Evolutionary conservation across 2,113 vertebrate genomes (phyloP).

Genomic region (Dipodomys ordii): DNA sequence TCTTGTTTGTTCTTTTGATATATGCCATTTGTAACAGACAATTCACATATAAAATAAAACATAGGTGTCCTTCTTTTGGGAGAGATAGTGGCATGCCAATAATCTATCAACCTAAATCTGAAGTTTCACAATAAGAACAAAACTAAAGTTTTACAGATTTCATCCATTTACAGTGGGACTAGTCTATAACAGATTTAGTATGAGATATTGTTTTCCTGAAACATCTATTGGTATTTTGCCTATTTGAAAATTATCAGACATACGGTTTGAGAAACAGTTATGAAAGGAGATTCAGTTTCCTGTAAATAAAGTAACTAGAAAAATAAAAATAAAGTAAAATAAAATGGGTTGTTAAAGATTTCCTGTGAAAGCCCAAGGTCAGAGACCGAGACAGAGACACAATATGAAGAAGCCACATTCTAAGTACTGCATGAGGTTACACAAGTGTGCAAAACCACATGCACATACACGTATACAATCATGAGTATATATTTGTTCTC

Average conservation of each 20-base stretch:
- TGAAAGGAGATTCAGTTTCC: neutral
- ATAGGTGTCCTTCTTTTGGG: neutral
- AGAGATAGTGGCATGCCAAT: neutral
- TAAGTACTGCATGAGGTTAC: slow-evolving; percentile 9
- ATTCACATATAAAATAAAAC: neutral
- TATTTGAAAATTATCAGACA: neutral
- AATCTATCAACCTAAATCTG: neutral
- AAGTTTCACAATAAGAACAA: neutral
- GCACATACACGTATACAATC: neutral
- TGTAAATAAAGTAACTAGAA: neutral
- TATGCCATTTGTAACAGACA: neutral
- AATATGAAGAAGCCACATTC: neutral
- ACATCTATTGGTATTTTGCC: neutral
- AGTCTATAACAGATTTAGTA: neutral
- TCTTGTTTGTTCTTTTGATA: neutral
- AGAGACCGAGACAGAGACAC: neutral
- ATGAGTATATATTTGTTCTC: neutral
- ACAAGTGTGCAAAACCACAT: neutral
- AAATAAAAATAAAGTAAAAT: neutral
- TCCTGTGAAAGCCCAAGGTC: slow-evolving; percentile 33
- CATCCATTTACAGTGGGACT: neutral
- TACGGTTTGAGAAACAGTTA: neutral
- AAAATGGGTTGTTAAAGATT: neutral
- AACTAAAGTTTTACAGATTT: neutral
- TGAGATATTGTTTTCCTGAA: neutral